These are phyloP conservation scores for Apodemus agrarius DNA, from an alignment of 2,797 vertebrate genomes.

Conservation along the genomic window DNA sequence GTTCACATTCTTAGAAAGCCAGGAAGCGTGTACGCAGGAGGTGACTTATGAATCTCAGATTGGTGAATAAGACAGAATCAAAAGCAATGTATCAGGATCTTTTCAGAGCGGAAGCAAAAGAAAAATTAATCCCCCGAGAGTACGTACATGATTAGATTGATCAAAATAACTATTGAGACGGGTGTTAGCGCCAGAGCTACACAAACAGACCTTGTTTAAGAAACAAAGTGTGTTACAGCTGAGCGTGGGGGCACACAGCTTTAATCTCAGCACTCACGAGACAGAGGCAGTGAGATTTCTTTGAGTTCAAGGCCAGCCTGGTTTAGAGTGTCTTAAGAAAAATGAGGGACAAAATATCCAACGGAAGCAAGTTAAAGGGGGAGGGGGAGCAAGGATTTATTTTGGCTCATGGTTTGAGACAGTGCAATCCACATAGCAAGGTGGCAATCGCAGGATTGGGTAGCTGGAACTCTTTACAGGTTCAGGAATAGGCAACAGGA, in stretches of 20 bases:
- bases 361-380: neutral
- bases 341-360: neutral
- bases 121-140: constrained; percentile 10
- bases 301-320: neutral
- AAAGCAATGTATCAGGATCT: neutral
- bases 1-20: neutral
- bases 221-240: neutral
- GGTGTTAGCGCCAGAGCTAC: neutral
- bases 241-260: no score
- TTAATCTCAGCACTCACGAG: neutral
- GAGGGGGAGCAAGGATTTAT: neutral
- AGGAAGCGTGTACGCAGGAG: neutral
- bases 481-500: neutral
- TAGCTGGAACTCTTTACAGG: neutral
- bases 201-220: neutral
- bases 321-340: neutral
- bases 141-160: neutral
- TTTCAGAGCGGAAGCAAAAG: constrained; percentile 18
- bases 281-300: neutral
- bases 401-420: neutral
- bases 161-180: neutral
- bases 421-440: no score
- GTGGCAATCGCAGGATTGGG: no score
- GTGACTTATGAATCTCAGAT: neutral
- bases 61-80: neutral